Evolutionary conservation across 53 echinoderm and acorn worm species (phyloP), one percentile per base, ranked within the genome.

Genomic region (Temnopleurus reevesii): DNA sequence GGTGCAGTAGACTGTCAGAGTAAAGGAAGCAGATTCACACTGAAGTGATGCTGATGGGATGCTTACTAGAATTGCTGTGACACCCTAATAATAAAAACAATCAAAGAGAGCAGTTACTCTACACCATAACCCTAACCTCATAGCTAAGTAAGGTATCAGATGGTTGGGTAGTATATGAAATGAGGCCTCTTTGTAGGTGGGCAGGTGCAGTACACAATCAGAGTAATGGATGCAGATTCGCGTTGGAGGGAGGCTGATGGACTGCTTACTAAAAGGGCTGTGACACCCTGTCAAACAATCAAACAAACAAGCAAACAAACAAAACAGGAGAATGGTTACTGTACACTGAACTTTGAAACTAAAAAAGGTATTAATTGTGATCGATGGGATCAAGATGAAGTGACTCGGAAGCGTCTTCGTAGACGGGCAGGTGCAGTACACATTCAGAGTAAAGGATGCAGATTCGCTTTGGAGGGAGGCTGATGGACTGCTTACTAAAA

Each of bases 101-200:
- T 10, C 8, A 8, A 51, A 51, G 53, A n/a, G n/a, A n/a, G n/a
- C n/a, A n/a, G n/a, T n/a, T n/a, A n/a, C n/a, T n/a, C n/a, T n/a
- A n/a, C n/a, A n/a, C n/a, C n/a, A n/a, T n/a, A n/a, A n/a, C n/a
- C n/a, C n/a, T n/a, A n/a, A n/a, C n/a, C n/a, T n/a, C n/a, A n/a
- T n/a, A n/a, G n/a, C n/a, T n/a, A n/a, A n/a, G n/a, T n/a, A n/a
- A n/a, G n/a, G n/a, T n/a, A n/a, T n/a, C n/a, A n/a, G 36, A 99
- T 46, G 27, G 55, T 76, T 15, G 96, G 95, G 29, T 89, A 54
- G 53, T 99, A 96, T n/a, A 96, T 28, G 65, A 90, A 99, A 45
- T 93, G 92, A 0, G 96, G 93, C 45, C 91, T 89, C 91, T 99
- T 99, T 36, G 91, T 92, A 23, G 93, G 93, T 9, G 99, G 99